Evolutionary conservation across 2,113 vertebrate species (phyloP).

Genomic region (Symphodus melops): DNA sequence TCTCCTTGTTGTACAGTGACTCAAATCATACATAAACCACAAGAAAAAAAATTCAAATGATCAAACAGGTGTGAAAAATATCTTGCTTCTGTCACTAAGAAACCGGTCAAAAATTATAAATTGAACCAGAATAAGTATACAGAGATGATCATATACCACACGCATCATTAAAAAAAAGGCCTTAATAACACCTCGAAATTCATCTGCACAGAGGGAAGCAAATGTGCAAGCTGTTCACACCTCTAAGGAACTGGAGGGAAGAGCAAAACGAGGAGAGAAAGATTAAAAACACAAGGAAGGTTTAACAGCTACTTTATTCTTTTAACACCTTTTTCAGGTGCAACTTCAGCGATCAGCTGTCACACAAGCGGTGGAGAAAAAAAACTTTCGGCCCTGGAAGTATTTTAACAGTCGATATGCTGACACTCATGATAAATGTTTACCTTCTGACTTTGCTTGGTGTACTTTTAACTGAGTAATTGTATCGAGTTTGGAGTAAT

Average conservation of each 20-base stretch:
- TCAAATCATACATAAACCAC: background rate
- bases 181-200: constrained; percentile 42
- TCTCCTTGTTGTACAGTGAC: background rate
- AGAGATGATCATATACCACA: constrained; percentile 20
- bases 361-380: background rate
- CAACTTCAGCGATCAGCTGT: constrained; percentile 35
- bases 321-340: constrained; percentile 54
- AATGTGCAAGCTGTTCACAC: constrained; percentile 61
- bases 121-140: constrained; percentile 1
- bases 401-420: background rate
- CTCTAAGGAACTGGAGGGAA: constrained; percentile 25
- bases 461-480: constrained; percentile 22
- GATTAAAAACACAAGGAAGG: constrained; percentile 32
- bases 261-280: constrained; percentile 34
- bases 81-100: background rate
- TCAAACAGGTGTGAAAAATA: background rate
- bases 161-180: constrained; percentile 18
- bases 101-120: background rate
- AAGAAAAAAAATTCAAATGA: background rate
- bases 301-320: constrained; percentile 42
- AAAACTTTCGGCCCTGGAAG: background rate
- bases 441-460: constrained; percentile 21
- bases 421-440: background rate
- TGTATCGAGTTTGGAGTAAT: constrained; percentile 16
- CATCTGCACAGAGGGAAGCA: constrained; percentile 43